A percentile compares a stretch with the other conserved stretches of the same genome.
Conservation (phyloP, 2,888 invertebrate species). For the Caenorhabditis sp. region DNA sequence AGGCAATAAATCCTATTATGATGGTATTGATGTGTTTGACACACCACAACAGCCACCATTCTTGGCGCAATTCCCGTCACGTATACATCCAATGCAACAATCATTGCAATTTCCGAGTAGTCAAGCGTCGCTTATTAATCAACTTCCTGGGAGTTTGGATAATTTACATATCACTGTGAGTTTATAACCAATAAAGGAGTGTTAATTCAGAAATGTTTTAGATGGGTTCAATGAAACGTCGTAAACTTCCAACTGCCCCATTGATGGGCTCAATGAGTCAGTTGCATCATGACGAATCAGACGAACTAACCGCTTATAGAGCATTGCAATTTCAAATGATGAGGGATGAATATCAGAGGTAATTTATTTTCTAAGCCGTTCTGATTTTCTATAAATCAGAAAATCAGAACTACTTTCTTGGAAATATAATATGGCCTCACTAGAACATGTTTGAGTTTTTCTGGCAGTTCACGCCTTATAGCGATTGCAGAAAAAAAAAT, state of each 20-base stretch:
- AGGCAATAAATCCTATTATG: slow-evolving; percentile 42
- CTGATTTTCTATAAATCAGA: not conserved
- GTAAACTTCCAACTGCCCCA: slow-evolving; percentile 47
- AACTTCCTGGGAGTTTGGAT: slow-evolving; percentile 48
- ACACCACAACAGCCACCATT: slow-evolving; percentile 9
- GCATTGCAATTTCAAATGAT: slow-evolving; percentile 38
- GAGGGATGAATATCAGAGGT: slow-evolving; percentile 34
- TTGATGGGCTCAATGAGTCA: slow-evolving; percentile 41
- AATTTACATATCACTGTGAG: slow-evolving; percentile 45
- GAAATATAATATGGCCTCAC: too few relatives aligned
- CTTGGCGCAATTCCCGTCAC: not conserved
- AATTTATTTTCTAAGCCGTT: not conserved
- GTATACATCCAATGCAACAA: not conserved
- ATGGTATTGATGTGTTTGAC: slow-evolving; percentile 29
- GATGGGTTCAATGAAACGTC: slow-evolving; percentile 35
- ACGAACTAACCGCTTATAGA: slow-evolving; percentile 32
- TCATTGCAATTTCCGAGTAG: slow-evolving; percentile 3
- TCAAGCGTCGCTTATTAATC: slow-evolving; percentile 25
- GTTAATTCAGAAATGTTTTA: slow-evolving; percentile 2
- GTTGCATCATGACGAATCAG: slow-evolving; percentile 24
- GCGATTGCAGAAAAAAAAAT: too few relatives aligned
- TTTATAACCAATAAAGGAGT: too few relatives aligned
- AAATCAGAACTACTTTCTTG: too few relatives aligned
- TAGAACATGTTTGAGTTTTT: too few relatives aligned
- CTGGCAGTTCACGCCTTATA: too few relatives aligned